Evolutionary conservation across 2,113 vertebrate species (phyloP).

Genomic region (Scopus umbretta): DNA sequence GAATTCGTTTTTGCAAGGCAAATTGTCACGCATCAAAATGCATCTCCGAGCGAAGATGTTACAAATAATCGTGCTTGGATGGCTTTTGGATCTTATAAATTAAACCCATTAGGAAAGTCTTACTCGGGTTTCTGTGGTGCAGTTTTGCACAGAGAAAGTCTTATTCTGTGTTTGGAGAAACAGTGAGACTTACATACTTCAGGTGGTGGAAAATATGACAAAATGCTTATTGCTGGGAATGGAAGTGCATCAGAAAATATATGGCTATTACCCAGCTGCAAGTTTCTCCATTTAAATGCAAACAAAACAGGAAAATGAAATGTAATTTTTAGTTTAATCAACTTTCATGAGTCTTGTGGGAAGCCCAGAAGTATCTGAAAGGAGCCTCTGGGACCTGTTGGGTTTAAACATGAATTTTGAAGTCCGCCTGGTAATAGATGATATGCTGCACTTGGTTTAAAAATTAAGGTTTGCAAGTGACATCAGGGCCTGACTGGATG

Average conservation of each 20-base stretch:
- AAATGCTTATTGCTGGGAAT: background rate
- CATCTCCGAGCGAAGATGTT: background rate
- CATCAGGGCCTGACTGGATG: background rate
- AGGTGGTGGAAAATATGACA: background rate
- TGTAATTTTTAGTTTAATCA: constrained; percentile 63
- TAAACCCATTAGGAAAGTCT: background rate
- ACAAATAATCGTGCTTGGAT: background rate
- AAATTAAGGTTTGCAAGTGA: background rate
- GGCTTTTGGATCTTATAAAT: background rate
- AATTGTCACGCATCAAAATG: background rate
- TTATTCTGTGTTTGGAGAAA: background rate
- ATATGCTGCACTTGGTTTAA: background rate
- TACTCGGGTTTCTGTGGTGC: background rate
- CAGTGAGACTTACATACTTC: background rate
- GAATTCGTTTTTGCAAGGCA: background rate
- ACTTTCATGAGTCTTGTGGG: constrained; percentile 54
- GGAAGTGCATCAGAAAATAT: background rate
- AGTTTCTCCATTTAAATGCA: constrained; percentile 56
- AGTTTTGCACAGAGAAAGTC: background rate
- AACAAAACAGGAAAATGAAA: constrained; percentile 61
- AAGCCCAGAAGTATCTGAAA: constrained; percentile 17
- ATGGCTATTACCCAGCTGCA: constrained; percentile 23
- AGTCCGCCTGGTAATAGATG: background rate
- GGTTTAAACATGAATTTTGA: constrained; percentile 53
- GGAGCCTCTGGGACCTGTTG: constrained; percentile 43